phyloP scores from a whole-genome alignment of 64 coral and sea anemone species.

The Porites lutea region DNA sequence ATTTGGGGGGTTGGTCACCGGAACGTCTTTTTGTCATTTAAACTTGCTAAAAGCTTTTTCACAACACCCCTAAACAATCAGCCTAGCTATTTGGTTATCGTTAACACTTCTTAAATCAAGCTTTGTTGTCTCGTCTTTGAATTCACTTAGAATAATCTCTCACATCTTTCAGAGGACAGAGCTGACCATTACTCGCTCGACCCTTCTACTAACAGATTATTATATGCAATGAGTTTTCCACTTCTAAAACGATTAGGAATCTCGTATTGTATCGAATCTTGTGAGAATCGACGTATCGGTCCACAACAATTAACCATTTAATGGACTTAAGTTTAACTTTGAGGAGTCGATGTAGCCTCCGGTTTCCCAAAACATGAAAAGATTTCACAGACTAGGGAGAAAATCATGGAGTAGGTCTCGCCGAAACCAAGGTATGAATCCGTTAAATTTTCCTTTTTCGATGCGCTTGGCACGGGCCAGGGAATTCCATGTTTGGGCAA shows the following conservation, averaged over 20 bases:
- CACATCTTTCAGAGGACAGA: neutral
- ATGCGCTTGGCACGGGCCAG: too few species aligned
- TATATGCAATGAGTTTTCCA: neutral
- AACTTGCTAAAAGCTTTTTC: constrained; percentile 17
- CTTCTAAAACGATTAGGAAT: neutral
- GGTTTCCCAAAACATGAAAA: constrained; percentile 6
- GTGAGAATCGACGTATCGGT: too few species aligned
- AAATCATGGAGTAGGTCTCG: constrained; percentile 6
- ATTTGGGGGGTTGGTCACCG: neutral
- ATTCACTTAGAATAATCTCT: neutral
- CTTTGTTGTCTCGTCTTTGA: neutral
- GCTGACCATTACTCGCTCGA: neutral
- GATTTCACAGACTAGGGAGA: constrained; percentile 11
- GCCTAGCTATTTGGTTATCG: constrained; percentile 12
- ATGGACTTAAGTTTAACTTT: too few species aligned
- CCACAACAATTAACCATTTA: too few species aligned
- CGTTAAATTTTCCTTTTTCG: neutral
- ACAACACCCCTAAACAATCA: neutral
- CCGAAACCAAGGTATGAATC: constrained; percentile 6
- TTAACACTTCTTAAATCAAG: constrained; percentile 30
- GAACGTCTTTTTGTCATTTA: constrained; percentile 15
- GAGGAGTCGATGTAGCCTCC: too few species aligned
- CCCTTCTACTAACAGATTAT: too few species aligned
- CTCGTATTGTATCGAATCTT: too few species aligned
- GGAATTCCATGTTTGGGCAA: too few species aligned